A percentile compares a stretch with the other conserved stretches of the same genome.
Evolutionary conservation across 2,797 vertebrate genomes (phyloP).

Genomic region (Erpetoichthys calabaricus): DNA sequence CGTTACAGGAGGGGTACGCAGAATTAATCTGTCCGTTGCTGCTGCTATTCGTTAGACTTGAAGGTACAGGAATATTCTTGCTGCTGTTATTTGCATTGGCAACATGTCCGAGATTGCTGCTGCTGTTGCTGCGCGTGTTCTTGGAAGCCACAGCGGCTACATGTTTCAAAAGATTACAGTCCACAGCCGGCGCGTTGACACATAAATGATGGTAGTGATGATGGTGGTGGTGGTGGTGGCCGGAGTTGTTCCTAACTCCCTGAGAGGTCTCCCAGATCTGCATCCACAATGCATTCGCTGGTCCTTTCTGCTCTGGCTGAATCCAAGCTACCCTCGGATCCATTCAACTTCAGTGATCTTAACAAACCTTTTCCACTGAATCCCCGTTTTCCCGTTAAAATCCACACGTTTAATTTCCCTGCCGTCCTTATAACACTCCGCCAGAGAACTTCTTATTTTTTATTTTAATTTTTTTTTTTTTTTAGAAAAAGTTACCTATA

Average conservation of each 20-base stretch:
- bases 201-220: constrained; percentile 48
- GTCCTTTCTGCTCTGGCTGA: constrained; percentile 97
- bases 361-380: constrained; percentile 29
- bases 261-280: constrained; percentile 95
- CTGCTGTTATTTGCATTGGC: constrained; percentile 28
- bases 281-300: constrained; percentile 96
- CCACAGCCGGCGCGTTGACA: constrained; percentile 51
- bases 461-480: constrained; percentile 8
- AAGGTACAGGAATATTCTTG: constrained; percentile 27
- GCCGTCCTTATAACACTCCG: constrained; percentile 15
- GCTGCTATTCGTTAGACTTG: constrained; percentile 32
- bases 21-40: constrained; percentile 24
- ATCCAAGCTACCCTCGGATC: constrained; percentile 97
- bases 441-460: constrained; percentile 13
- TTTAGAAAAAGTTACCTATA: constrained; percentile 19
- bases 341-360: constrained; percentile 65
- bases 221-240: constrained; percentile 49
- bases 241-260: constrained; percentile 58
- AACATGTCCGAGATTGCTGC: constrained; percentile 34
- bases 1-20: constrained; percentile 29
- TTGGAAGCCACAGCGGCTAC: constrained; percentile 36
- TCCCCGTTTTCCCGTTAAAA: constrained; percentile 34
- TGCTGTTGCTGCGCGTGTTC: constrained; percentile 31
- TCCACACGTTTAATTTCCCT: constrained; percentile 13
- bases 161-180: constrained; percentile 40